phyloP scores from a whole-genome alignment of 2,888 invertebrate species.

The Catonia carolina region DNA sequence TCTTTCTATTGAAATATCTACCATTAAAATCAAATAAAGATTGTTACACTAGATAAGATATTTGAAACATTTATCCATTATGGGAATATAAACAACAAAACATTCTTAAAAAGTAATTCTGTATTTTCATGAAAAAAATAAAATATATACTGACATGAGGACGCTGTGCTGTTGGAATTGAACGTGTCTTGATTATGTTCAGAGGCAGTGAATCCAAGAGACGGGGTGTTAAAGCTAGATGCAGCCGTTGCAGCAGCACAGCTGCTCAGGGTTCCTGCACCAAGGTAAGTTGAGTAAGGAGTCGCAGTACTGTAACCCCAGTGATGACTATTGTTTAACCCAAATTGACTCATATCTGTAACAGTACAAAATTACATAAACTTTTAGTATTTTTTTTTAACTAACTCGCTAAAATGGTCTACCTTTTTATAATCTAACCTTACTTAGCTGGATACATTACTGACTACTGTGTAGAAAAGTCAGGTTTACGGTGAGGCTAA shows the following conservation, averaged over 20 bases:
- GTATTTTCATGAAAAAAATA: neutral
- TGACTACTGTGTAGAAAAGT: too few species aligned
- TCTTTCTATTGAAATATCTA: too few species aligned
- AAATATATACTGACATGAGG: constrained; percentile 39
- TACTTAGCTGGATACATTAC: too few species aligned
- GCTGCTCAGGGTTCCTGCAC: constrained; percentile 67
- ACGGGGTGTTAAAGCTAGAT: constrained; percentile 59
- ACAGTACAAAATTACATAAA: too few species aligned
- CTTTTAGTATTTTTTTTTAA: too few species aligned
- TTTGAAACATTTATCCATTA: too few species aligned
- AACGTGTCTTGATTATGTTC: constrained; percentile 51
- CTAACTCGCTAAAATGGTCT: too few species aligned
- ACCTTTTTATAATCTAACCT: too few species aligned
- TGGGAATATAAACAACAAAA: neutral
- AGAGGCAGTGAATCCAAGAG: constrained; percentile 63
- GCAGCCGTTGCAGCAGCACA: constrained; percentile 43
- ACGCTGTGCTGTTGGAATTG: constrained; percentile 41
- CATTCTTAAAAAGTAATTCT: too few species aligned
- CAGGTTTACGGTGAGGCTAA: too few species aligned
- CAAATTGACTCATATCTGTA: constrained; percentile 79
- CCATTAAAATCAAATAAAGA: too few species aligned
- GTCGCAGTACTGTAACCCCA: constrained; percentile 84
- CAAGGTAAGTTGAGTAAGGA: constrained; percentile 79
- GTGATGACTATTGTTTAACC: constrained; percentile 74
- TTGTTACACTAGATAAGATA: too few species aligned